Conservation (phyloP, 2,888 invertebrate genomes). For the Coenonympha glycerion region DNA sequence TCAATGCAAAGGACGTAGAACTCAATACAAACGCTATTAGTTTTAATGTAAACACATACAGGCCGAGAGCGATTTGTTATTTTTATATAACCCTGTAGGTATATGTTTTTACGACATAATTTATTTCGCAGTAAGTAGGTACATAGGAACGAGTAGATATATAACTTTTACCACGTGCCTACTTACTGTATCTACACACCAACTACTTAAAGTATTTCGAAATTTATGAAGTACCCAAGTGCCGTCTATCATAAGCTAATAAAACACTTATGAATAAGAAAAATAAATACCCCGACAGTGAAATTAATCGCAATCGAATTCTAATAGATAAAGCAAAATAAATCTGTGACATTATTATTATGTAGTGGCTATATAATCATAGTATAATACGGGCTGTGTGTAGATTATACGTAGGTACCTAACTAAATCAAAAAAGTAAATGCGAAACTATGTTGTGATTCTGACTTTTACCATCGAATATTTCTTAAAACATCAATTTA, state of each 20-base stretch:
- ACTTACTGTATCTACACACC: neutral
- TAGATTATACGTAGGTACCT: too few species aligned
- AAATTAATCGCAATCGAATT: slow-evolving; percentile 20
- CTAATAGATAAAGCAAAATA: slow-evolving; percentile 40
- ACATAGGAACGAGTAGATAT: neutral
- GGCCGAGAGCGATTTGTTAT: too few species aligned
- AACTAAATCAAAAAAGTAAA: too few species aligned
- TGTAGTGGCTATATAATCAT: slow-evolving; percentile 37
- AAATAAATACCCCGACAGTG: slow-evolving; percentile 8
- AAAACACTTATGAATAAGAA: slow-evolving; percentile 13
- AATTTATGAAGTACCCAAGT: neutral
- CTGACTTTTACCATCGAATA: too few species aligned
- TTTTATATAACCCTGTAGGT: too few species aligned
- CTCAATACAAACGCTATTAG: too few species aligned
- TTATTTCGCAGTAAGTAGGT: neutral
- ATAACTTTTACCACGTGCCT: neutral
- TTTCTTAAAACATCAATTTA: too few species aligned
- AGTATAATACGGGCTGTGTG: slow-evolving; percentile 56
- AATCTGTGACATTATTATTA: slow-evolving; percentile 25
- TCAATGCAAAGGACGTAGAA: too few species aligned
- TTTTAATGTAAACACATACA: too few species aligned
- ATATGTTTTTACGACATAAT: too few species aligned
- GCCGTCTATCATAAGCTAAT: slow-evolving; percentile 1
- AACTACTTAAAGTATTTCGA: slow-evolving; percentile 3
- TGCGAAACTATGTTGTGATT: too few species aligned